phyloP scores from a whole-genome alignment of 2,888 invertebrate genomes.

The Hanleya hanleyi region DNA sequence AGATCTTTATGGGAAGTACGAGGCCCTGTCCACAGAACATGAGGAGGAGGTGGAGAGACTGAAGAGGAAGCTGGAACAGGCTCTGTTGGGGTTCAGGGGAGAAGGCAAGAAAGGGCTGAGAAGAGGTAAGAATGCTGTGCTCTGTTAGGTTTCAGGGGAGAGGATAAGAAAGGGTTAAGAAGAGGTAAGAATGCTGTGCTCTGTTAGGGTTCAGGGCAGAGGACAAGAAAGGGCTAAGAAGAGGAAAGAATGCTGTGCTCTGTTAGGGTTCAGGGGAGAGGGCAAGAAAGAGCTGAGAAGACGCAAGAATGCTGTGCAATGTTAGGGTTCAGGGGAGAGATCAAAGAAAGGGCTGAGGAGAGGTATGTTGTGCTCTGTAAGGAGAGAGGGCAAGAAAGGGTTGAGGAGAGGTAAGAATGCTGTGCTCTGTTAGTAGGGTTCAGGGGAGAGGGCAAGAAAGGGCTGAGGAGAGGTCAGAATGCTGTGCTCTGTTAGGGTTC shows the following conservation, averaged over 20 bases:
- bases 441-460: constrained; percentile 58
- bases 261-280: too few relatives aligned
- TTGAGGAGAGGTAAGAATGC: too few relatives aligned
- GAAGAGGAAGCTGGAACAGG: constrained; percentile 10
- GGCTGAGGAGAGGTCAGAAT: constrained; percentile 57
- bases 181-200: constrained; percentile 10
- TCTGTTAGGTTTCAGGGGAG: not conserved
- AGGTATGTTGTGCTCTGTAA: too few relatives aligned
- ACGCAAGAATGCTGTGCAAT: too few relatives aligned
- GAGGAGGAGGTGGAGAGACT: constrained; percentile 11
- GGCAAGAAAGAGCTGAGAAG: constrained; percentile 60
- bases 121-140: constrained; percentile 13
- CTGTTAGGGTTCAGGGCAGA: not conserved
- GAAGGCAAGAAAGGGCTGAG: not conserved
- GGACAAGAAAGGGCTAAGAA: not conserved
- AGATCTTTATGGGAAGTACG: constrained; percentile 2
- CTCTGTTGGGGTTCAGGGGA: not conserved
- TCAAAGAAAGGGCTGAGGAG: not conserved
- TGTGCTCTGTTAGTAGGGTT: constrained; percentile 1
- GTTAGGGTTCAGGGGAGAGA: not conserved
- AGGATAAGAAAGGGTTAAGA: not conserved
- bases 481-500: too few relatives aligned
- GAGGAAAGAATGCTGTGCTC: too few relatives aligned
- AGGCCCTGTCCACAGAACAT: not conserved
- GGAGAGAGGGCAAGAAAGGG: too few relatives aligned